A percentile compares a stretch with the other conserved stretches of the same genome.
Conservation (phyloP, 1,140 invertebrate genomes). For the Nebria ingens region DNA sequence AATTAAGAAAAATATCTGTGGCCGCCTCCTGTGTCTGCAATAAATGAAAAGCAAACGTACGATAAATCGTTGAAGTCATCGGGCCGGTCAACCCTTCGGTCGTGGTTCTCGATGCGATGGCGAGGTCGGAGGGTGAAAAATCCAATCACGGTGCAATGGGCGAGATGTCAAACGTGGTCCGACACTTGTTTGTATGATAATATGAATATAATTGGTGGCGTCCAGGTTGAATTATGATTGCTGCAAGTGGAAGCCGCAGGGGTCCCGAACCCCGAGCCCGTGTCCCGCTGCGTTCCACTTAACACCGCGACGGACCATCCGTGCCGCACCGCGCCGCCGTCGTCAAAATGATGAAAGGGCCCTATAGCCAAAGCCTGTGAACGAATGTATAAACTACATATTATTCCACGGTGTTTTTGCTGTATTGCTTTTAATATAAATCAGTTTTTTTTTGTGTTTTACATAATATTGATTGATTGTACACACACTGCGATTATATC, state of each 20-base stretch:
- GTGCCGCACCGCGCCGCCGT: background rate
- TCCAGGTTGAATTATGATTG: slow-evolving; percentile 21
- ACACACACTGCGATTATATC: no score
- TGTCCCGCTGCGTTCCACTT: slow-evolving; percentile 5
- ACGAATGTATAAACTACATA: no score
- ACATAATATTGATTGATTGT: no score
- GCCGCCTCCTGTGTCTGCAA: background rate
- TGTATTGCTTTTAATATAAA: no score
- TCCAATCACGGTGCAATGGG: background rate
- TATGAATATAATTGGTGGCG: slow-evolving; percentile 22
- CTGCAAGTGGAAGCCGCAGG: slow-evolving; percentile 16
- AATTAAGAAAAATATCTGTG: background rate
- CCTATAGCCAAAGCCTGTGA: no score
- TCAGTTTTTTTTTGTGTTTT: no score
- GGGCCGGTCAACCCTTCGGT: background rate
- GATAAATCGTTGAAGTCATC: background rate
- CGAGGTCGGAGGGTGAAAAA: background rate
- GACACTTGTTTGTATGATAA: slow-evolving; percentile 23
- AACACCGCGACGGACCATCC: background rate
- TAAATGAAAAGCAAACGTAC: background rate
- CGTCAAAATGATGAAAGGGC: slow-evolving; percentile 5
- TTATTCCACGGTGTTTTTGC: no score
- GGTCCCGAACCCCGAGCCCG: slow-evolving; percentile 11
- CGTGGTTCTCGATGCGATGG: background rate
- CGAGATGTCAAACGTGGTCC: slow-evolving; percentile 3